Evolutionary conservation across 2,113 vertebrate species (phyloP), one percentile per base, ranked within the genome.

Genomic region (Coreoperca whiteheadi): DNA sequence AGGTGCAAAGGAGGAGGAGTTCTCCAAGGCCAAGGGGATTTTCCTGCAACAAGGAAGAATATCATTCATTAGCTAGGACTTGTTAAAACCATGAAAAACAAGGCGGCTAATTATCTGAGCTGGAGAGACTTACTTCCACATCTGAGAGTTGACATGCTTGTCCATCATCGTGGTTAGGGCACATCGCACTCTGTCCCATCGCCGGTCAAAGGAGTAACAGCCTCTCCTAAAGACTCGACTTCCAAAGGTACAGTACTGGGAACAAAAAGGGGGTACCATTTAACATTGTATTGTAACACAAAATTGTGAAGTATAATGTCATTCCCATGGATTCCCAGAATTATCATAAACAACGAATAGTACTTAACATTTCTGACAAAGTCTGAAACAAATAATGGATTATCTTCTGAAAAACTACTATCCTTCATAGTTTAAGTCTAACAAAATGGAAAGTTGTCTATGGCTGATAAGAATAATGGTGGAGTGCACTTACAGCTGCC

Each of bases 201-300:
- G 96, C 91, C 97, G 96, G 94, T 99, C 97, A 81, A 99, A 99
- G 30, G 97, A 95, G 56, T 97, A 98, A 92, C 95, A 99, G 93
- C 97, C 96, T 96, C 96, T 97, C 92, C 97, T 97, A 88, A 97
- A 97, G 91, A 98, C 97, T 91, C 96, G 97, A 94, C 97, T 99
- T 91, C 98, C 98, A 87, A 99, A 99, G 89, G 97, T 97, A 97
- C 98, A 99, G 96, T 96, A 97, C 98, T 99, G 94, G 56, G 51
- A 85, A 75, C 66, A 93, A 48, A 86, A 11, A 56, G 16, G 25
- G 3, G 23, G 14, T 1, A 37, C 14, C 4, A 7, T 34, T 41
- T 3, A 46, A 23, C 0, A 6, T 23, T 39, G 39, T 34, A 23
- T 7, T 25, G 15, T 20, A 20, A 32, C 9, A 32, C 6, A 60